These are phyloP conservation scores for Parambassis ranga DNA, from an alignment of 2,797 vertebrate genomes.

Conservation along the genomic window DNA sequence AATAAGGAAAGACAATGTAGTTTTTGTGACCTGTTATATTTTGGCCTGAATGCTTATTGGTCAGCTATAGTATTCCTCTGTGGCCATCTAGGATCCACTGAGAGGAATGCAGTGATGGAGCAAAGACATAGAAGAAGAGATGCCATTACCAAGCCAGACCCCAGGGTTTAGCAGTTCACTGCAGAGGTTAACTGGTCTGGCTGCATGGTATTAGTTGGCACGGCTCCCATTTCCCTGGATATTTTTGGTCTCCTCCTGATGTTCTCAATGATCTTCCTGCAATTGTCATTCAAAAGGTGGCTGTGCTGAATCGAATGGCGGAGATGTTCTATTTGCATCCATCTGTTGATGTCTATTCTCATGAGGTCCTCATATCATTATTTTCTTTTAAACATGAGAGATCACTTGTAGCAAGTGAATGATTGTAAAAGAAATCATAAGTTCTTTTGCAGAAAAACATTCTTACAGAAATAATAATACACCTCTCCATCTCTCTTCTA, in stretches of 20 bases:
- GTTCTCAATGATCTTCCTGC: constrained; percentile 34
- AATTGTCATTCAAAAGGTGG: constrained; percentile 64
- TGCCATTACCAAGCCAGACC: constrained; percentile 74
- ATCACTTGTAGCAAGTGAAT: constrained; percentile 32
- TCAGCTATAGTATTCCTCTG: constrained; percentile 44
- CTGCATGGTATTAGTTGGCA: constrained; percentile 73
- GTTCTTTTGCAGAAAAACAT: constrained; percentile 37
- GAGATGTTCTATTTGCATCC: constrained; percentile 28
- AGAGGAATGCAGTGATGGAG: constrained; percentile 46
- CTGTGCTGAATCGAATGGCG: constrained; percentile 33
- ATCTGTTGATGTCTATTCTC: constrained; percentile 48
- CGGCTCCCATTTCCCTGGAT: constrained; percentile 73
- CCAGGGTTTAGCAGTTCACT: constrained; percentile 72
- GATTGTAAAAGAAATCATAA: constrained; percentile 18
- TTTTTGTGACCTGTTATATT: constrained; percentile 34
- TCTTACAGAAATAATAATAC: constrained; percentile 68
- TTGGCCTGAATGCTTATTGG: constrained; percentile 30
- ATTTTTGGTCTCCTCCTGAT: constrained; percentile 44
- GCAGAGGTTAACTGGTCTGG: constrained; percentile 75
- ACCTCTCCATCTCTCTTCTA: constrained; percentile 69
- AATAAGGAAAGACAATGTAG: constrained; percentile 42
- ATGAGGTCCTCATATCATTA: constrained; percentile 26
- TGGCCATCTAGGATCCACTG: constrained; percentile 53
- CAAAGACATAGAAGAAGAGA: constrained; percentile 45
- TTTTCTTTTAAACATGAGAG: constrained; percentile 41